Conservation (phyloP, 2,797 vertebrate species). For the Sebastes oblongus region DNA sequence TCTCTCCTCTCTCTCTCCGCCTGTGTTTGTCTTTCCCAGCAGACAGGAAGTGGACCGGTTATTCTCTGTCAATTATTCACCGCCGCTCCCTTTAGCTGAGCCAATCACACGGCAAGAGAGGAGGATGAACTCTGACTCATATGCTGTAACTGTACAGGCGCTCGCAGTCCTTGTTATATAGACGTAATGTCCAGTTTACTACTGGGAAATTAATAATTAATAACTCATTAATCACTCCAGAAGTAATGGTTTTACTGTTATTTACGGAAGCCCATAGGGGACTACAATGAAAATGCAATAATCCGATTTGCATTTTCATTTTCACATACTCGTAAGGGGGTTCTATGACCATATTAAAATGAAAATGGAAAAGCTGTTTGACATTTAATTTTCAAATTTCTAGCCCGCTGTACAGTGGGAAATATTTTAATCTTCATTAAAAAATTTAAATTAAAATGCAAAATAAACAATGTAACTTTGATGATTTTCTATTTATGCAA, state of each 20-base stretch:
- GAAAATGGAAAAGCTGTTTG: too few species aligned
- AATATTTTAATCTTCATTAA: too few species aligned
- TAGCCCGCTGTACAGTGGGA: too few species aligned
- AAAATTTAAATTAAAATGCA: too few species aligned
- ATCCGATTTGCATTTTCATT: too few species aligned
- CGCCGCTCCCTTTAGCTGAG: not conserved
- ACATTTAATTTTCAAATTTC: too few species aligned
- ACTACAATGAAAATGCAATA: not conserved
- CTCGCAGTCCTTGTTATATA: not conserved
- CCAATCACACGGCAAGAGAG: constrained; percentile 20
- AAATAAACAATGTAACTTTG: too few species aligned
- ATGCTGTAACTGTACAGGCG: not conserved
- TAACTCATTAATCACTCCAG: not conserved
- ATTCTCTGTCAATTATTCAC: constrained; percentile 45
- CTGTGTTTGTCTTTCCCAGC: constrained; percentile 74
- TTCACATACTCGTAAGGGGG: too few species aligned
- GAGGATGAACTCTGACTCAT: not conserved
- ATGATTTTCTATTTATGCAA: too few species aligned
- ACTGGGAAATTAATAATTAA: not conserved
- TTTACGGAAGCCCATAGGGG: not conserved
- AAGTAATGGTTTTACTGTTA: not conserved
- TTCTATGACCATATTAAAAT: too few species aligned
- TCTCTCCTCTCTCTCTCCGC: not conserved
- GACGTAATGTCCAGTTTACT: not conserved
- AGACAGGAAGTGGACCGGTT: constrained; percentile 53